Evolutionary conservation across 1,140 invertebrate genomes (phyloP).

Genomic region (Adelges cooleyi): DNA sequence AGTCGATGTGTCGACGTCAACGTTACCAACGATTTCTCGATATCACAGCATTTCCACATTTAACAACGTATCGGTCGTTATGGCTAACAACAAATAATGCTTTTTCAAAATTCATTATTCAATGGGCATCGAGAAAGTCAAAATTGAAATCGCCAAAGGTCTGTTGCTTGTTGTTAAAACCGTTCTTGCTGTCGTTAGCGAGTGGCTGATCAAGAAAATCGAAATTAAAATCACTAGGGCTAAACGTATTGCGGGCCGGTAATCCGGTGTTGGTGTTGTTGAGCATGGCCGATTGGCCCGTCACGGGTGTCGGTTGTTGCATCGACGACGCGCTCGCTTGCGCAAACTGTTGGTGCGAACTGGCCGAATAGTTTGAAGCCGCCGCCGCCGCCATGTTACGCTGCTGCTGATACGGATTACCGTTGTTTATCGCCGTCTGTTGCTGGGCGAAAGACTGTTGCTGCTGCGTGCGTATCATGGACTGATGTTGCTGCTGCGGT

Average conservation of each 20-base stretch:
- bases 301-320: background rate
- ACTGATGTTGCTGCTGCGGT: background rate
- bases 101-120: no score
- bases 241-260: conserved; percentile 6
- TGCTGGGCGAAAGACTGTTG: conserved; percentile 8
- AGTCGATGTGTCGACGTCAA: no score
- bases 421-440: conserved; percentile 3
- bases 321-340: background rate
- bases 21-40: no score
- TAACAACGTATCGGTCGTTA: no score
- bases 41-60: no score
- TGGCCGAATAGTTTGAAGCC: background rate
- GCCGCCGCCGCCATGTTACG: conserved; percentile 10
- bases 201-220: conserved; percentile 25
- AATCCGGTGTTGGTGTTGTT: conserved; percentile 13
- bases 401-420: conserved; percentile 1
- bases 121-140: conserved; percentile 24
- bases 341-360: background rate
- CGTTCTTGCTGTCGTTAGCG: conserved; percentile 12
- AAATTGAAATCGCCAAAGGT: conserved; percentile 18
- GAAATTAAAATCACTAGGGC: conserved; percentile 21
- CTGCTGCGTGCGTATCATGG: conserved; percentile 15
- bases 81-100: no score
- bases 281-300: background rate
- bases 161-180: conserved; percentile 18